Percentiles rank a stretch among this genome's conserved stretches.
phyloP scores from a whole-genome alignment of 1,140 invertebrate species.

The Agrilus planipennis region DNA sequence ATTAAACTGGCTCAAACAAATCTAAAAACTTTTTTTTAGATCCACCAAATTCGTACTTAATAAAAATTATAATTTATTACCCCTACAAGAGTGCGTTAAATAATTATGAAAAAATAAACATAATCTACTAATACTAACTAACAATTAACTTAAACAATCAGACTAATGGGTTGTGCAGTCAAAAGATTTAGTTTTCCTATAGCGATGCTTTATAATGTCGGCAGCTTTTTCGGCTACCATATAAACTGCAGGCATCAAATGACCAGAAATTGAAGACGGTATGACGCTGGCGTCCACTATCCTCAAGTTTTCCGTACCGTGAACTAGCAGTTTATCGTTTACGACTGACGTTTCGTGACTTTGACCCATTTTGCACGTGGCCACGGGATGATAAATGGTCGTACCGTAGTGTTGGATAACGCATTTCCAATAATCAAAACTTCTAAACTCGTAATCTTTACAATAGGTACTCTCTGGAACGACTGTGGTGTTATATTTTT shows the following conservation, averaged over 20 bases:
- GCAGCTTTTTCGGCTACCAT: constrained; percentile 43
- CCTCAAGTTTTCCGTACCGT: constrained; percentile 32
- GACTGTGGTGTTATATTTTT: too few relatives aligned
- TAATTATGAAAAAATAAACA: too few relatives aligned
- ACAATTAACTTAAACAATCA: too few relatives aligned
- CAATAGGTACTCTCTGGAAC: background rate
- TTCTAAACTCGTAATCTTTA: constrained; percentile 6
- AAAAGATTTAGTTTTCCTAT: constrained; percentile 8
- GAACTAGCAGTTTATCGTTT: constrained; percentile 31
- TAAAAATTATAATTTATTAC: too few relatives aligned
- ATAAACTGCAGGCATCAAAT: constrained; percentile 33
- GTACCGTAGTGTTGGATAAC: constrained; percentile 32
- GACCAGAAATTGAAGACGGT: constrained; percentile 31
- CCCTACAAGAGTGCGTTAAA: too few relatives aligned
- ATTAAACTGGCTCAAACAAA: too few relatives aligned
- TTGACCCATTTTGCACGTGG: constrained; percentile 46
- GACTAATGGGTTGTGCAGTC: too few relatives aligned
- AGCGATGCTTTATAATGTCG: constrained; percentile 35
- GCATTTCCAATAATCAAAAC: constrained; percentile 38
- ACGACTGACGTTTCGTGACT: constrained; percentile 34
- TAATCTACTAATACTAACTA: too few relatives aligned
- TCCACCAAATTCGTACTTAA: too few relatives aligned
- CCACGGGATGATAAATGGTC: constrained; percentile 39
- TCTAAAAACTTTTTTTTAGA: too few relatives aligned
- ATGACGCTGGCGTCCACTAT: constrained; percentile 32